Percentiles rank a stretch among this genome's conserved stretches.
These are phyloP conservation scores for Neodontobutis hainanensis DNA, from an alignment of 2,113 vertebrate genomes.

Conservation along the genomic window DNA sequence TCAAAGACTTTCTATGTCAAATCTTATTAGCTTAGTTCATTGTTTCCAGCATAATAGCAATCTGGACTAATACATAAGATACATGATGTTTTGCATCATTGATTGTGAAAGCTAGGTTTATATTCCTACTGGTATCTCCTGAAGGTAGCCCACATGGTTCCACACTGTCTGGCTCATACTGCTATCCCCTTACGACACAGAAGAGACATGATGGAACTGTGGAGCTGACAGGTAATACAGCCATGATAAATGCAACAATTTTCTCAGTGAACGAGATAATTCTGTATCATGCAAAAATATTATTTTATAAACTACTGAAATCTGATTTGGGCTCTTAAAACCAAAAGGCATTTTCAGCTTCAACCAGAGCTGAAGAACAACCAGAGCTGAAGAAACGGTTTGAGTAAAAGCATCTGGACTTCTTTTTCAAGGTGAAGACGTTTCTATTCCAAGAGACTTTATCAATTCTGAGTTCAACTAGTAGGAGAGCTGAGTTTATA, in stretches of 20 bases:
- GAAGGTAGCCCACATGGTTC: slow-evolving; percentile 33
- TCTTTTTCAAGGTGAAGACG: no score
- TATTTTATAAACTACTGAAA: slow-evolving; percentile 9
- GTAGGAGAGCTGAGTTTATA: no score
- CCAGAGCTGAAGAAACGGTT: no score
- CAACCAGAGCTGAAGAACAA: slow-evolving; percentile 27
- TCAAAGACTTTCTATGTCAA: no score
- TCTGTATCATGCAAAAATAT: slow-evolving; percentile 17
- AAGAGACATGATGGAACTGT: slow-evolving; percentile 18
- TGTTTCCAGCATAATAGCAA: no score
- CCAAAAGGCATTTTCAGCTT: not conserved
- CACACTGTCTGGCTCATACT: slow-evolving; percentile 29
- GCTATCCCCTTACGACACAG: slow-evolving; percentile 25
- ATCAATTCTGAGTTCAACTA: no score
- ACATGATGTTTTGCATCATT: not conserved
- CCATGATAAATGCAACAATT: slow-evolving; percentile 38
- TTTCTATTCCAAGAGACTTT: no score
- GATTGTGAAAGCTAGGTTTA: not conserved
- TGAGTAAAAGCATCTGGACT: no score
- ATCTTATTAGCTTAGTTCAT: no score
- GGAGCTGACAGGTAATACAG: slow-evolving; percentile 40
- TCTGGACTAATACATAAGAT: no score
- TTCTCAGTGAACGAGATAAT: slow-evolving; percentile 6
- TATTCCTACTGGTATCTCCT: slow-evolving; percentile 10
- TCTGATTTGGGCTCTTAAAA: not conserved